phyloP scores from a whole-genome alignment of 1,140 invertebrate genomes.

The Rhopalosiphum maidis region DNA sequence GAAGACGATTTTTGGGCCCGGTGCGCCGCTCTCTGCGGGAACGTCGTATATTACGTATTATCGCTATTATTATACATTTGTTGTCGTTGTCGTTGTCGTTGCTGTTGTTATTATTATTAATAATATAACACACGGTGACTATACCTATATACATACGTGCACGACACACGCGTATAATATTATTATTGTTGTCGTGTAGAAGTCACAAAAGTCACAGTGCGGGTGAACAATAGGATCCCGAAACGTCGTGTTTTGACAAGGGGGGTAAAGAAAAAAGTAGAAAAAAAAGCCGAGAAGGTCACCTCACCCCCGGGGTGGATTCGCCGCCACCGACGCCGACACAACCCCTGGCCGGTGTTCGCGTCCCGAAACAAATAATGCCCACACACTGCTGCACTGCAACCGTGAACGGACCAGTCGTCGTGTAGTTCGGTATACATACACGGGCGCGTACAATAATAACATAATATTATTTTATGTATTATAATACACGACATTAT shows the following conservation, averaged over 20 bases:
- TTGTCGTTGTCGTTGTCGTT: not conserved
- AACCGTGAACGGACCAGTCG: not conserved
- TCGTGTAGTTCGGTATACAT: not conserved
- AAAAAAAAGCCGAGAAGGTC: not conserved
- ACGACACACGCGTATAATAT: not conserved
- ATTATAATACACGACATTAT: not conserved
- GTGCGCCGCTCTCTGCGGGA: not conserved
- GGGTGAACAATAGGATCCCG: not conserved
- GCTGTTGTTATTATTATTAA: not conserved
- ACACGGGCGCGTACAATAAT: not conserved
- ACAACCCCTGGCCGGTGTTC: not conserved
- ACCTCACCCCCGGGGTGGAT: not conserved
- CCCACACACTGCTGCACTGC: not conserved
- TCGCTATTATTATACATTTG: not conserved
- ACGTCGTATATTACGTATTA: conserved; percentile 22
- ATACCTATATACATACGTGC: not conserved
- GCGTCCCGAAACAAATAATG: not conserved
- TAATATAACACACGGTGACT: not conserved
- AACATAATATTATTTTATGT: not conserved
- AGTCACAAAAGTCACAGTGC: conserved; percentile 12
- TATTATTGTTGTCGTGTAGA: not conserved
- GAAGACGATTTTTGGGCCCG: conserved; percentile 6
- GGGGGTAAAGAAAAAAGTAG: not conserved
- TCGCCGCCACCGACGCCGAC: not conserved
- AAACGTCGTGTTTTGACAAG: conserved; percentile 45